phyloP scores from a whole-genome alignment of 2,888 invertebrate species.

The Aporophyla lueneburgensis region DNA sequence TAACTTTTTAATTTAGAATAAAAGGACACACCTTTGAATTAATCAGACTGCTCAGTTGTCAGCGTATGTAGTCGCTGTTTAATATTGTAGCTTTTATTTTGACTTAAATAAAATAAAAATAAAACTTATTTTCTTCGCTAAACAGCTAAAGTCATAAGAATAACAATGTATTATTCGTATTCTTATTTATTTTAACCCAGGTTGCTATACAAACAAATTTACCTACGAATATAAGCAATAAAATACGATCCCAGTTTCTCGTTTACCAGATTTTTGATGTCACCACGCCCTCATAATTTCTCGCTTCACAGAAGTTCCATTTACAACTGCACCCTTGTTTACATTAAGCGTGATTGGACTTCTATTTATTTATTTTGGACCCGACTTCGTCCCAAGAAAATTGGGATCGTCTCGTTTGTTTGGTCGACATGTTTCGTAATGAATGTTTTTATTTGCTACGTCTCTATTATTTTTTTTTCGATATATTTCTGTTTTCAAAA shows the following conservation, averaged over 20 bases:
- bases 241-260: slow-evolving; percentile 20
- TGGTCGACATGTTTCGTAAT: slow-evolving; percentile 68
- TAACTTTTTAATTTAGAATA: slow-evolving; percentile 26
- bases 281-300: slow-evolving; percentile 59
- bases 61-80: too few species aligned
- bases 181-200: not conserved
- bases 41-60: not conserved
- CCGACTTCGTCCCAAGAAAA: slow-evolving; percentile 66
- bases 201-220: slow-evolving; percentile 1
- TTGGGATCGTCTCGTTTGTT: slow-evolving; percentile 65
- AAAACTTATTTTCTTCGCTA: not conserved
- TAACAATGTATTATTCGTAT: not conserved
- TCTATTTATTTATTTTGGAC: slow-evolving; percentile 70
- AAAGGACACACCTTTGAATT: slow-evolving; percentile 3
- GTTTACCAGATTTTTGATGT: slow-evolving; percentile 48
- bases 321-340: slow-evolving; percentile 66
- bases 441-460: slow-evolving; percentile 67
- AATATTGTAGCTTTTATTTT: too few species aligned
- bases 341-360: slow-evolving; percentile 68
- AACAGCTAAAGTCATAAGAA: not conserved
- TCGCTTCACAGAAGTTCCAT: slow-evolving; percentile 64
- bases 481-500: slow-evolving; percentile 32
- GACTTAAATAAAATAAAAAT: too few species aligned
- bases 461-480: slow-evolving; percentile 33
- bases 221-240: not conserved